Conservation (phyloP, 2,888 invertebrate genomes). For the Tipula confusa region DNA sequence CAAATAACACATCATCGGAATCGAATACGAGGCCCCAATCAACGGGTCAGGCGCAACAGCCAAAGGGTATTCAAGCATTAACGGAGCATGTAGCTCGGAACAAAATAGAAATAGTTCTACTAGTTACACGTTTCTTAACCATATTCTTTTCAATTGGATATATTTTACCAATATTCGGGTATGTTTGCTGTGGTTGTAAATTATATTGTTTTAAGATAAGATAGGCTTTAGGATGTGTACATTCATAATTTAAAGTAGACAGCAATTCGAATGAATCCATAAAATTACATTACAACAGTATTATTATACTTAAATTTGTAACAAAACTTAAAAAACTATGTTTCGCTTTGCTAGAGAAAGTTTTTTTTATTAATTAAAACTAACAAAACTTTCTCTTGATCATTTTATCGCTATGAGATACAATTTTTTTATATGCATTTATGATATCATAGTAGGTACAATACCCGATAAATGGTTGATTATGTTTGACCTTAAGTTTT, state of each 20-base stretch:
- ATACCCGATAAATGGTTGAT: neutral
- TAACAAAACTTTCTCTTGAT: neutral
- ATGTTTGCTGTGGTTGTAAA: slow-evolving; percentile 47
- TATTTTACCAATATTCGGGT: slow-evolving; percentile 85
- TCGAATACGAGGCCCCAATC: neutral
- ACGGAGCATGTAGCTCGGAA: slow-evolving; percentile 72
- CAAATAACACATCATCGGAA: slow-evolving; percentile 36
- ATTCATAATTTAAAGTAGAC: no score
- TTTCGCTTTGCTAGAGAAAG: neutral
- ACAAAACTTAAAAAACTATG: neutral
- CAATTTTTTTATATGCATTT: neutral
- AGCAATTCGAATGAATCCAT: slow-evolving; percentile 4
- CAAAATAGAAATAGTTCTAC: slow-evolving; percentile 82
- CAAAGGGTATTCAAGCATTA: slow-evolving; percentile 58
- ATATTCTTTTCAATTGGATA: slow-evolving; percentile 80
- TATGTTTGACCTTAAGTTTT: neutral
- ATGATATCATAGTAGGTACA: neutral
- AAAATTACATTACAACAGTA: slow-evolving; percentile 32
- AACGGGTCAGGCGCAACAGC: slow-evolving; percentile 38
- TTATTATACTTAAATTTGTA: no score
- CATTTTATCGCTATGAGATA: neutral
- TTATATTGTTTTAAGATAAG: neutral
- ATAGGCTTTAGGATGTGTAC: neutral
- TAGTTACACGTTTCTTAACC: slow-evolving; percentile 80
- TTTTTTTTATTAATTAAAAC: neutral